Evolutionary conservation across 2,113 vertebrate genomes (phyloP), one percentile per base, ranked within the genome.

Genomic region (Serinus canaria): DNA sequence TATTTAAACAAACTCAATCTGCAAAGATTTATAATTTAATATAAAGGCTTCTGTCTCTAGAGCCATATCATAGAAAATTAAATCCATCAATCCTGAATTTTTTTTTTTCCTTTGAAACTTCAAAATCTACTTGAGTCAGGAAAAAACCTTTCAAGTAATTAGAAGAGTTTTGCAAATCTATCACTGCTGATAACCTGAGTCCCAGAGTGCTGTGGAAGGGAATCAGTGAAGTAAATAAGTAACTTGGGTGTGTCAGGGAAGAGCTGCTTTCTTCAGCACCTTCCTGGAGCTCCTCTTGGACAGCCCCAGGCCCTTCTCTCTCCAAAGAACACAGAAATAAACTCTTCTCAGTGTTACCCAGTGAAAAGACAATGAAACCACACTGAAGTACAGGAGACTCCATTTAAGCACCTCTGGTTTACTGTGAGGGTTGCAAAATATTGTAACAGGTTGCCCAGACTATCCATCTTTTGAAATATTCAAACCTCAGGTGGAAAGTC

Each of bases 1-100:
- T 86, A 91, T 89, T 96, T 97, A 89, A 97, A 76, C 43, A 87
- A 88, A 78, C 46, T 68, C 49, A 74, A 89, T 78, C 91, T 87
- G 73, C 33, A 80, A 96, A 89, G 94, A 97, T 92, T 93, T 96
- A 93, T 80, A 92, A 55, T 77, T 92, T 95, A 68, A 95, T 95
- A 91, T 74, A 83, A 83, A 80, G 39, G 31, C 68, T 81, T 80
- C 59, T 91, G 37, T 89, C 90, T 89, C 92, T 67, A 60, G 85
- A 91, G 80, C 30, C 1, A 1, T 64, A 95, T 83, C 70, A 72
- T 0, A 11, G 90, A 91, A 96, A 96, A 97, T 95, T 94, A 94
- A 97, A 96, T 83, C 74, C 81, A 92, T 95, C 90, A 95, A 95
- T 97, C 92, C 58, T 56, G 58, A 94, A 37, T 24, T 74, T 55